A percentile compares a stretch with the other conserved stretches of the same genome.
Conservation (phyloP, 1,140 invertebrate species). For the Heliconius hewitsoni region DNA sequence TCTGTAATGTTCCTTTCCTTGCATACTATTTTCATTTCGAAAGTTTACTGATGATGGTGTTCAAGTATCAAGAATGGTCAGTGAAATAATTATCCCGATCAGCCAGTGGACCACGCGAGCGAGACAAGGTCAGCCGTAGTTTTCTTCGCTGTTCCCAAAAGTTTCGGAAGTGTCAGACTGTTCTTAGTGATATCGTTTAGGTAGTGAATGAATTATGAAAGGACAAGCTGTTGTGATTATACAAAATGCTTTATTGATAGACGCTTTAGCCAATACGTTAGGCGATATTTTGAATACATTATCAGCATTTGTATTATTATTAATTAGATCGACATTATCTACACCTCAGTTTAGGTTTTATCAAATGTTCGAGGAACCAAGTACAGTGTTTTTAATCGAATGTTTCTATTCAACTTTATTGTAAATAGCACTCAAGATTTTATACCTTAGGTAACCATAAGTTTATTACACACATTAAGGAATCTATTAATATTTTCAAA, state of each 20-base stretch:
- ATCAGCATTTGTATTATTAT: constrained; percentile 61
- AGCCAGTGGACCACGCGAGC: constrained; percentile 60
- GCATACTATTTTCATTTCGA: constrained; percentile 25
- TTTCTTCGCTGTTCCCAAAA: constrained; percentile 75
- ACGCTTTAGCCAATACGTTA: constrained; percentile 75
- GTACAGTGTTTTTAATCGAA: constrained; percentile 53
- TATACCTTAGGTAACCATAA: background rate
- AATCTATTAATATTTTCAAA: constrained; percentile 27
- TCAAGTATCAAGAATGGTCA: constrained; percentile 43
- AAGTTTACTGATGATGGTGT: constrained; percentile 42
- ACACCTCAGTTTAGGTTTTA: constrained; percentile 59
- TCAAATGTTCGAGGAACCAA: constrained; percentile 64
- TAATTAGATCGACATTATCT: constrained; percentile 35
- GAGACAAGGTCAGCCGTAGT: constrained; percentile 76
- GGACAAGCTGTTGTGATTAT: constrained; percentile 75
- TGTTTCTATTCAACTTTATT: constrained; percentile 58
- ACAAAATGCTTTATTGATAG: constrained; percentile 76
- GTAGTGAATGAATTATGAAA: constrained; percentile 71
- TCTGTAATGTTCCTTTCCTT: constrained; percentile 12
- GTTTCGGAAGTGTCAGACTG: constrained; percentile 78
- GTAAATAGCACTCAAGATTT: constrained; percentile 10
- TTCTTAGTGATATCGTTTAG: constrained; percentile 76
- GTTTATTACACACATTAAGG: background rate
- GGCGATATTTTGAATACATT: constrained; percentile 73
- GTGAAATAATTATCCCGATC: constrained; percentile 69